These are phyloP conservation scores for Equus quagga DNA, from an alignment of 2,113 vertebrate species.

Conservation along the genomic window DNA sequence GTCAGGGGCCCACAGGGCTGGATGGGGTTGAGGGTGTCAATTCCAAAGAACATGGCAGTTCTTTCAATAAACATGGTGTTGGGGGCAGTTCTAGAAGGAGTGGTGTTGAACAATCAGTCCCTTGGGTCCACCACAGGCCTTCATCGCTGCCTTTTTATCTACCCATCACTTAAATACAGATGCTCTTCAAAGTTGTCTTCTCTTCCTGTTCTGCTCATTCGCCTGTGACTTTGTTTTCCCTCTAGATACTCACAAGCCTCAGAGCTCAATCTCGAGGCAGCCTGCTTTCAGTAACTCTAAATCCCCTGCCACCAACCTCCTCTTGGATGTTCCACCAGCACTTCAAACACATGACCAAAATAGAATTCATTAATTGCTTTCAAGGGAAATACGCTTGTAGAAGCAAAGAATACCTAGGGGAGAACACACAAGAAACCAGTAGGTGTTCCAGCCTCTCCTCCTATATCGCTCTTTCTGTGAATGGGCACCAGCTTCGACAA, in stretches of 20 bases:
- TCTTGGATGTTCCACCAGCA: not conserved
- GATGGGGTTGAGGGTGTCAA: not conserved
- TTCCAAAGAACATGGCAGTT: not conserved
- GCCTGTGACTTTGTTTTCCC: not conserved
- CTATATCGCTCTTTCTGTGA: not conserved
- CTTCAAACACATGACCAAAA: not conserved
- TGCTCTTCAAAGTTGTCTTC: not conserved
- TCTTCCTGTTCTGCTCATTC: not conserved
- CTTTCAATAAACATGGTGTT: not conserved
- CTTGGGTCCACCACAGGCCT: not conserved
- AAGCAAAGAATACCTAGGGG: not conserved
- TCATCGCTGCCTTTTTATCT: not conserved
- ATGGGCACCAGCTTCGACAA: not conserved
- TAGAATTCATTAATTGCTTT: not conserved
- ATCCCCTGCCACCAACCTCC: not conserved
- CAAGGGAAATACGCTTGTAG: not conserved
- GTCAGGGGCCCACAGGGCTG: not conserved
- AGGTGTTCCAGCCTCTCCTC: not conserved
- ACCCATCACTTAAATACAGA: not conserved
- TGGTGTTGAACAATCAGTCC: not conserved
- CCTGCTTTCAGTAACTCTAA: not conserved
- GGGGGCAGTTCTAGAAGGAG: not conserved
- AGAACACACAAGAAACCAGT: not conserved
- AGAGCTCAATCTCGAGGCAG: not conserved
- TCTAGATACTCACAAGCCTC: not conserved